A percentile compares a stretch with the other conserved stretches of the same genome.
Evolutionary conservation across 2,113 vertebrate species (phyloP).

Genomic region (Cyphomyrus discorhynchus): DNA sequence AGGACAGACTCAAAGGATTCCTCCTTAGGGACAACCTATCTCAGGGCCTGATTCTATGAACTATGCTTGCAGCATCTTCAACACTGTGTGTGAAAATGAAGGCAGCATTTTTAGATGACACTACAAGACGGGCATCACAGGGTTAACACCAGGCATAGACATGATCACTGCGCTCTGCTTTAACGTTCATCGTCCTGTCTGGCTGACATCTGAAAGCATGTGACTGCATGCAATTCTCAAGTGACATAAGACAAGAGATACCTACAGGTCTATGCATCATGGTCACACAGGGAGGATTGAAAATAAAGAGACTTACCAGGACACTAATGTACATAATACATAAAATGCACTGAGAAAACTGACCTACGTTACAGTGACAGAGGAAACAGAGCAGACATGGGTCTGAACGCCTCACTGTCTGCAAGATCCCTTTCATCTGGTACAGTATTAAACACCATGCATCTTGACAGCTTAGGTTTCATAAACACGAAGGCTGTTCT

Average conservation of each 20-base stretch:
- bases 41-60: conserved; percentile 97
- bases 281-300: conserved; percentile 17
- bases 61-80: conserved; percentile 99
- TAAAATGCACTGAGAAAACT: conserved; percentile 31
- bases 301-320: conserved; percentile 48
- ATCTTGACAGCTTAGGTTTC: conserved; percentile 24
- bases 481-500: conserved; percentile 28
- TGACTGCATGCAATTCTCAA: conserved; percentile 53
- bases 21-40: conserved; percentile 97
- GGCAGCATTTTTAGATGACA: conserved; percentile 79
- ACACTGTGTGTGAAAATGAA: conserved; percentile 99
- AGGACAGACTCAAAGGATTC: conserved; percentile 97
- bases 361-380: conserved; percentile 31
- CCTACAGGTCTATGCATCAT: conserved; percentile 36
- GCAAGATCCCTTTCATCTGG: not conserved
- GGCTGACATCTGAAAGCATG: conserved; percentile 40
- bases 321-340: conserved; percentile 25
- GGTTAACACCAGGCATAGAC: conserved; percentile 49
- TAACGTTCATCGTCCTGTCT: conserved; percentile 3
- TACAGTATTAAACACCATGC: conserved; percentile 50
- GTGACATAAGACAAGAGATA: conserved; percentile 18
- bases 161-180: conserved; percentile 32
- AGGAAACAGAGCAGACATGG: not conserved
- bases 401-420: not conserved
- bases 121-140: conserved; percentile 55